Evolutionary conservation across 2,797 vertebrate species (phyloP).

Genomic region (Pseudomugil gertrudae): DNA sequence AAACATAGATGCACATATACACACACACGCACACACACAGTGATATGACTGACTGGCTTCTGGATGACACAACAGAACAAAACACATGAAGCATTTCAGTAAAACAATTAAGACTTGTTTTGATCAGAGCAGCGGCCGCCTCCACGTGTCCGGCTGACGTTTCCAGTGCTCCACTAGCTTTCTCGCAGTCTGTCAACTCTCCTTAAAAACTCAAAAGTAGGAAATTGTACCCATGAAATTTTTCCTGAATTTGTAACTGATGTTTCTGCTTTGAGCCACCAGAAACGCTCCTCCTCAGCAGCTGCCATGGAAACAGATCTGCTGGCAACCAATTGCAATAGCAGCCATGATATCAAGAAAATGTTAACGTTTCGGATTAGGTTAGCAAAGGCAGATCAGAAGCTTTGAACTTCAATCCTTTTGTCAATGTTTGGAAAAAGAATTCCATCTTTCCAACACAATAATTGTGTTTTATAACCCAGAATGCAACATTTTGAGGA

Average conservation of each 20-base stretch:
- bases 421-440: neutral
- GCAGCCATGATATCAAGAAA: too few species aligned
- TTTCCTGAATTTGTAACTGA: neutral
- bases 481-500: neutral
- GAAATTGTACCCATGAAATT: neutral
- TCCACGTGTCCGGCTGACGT: conserved; percentile 12
- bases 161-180: conserved; percentile 14
- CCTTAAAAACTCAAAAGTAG: conserved; percentile 2
- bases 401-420: neutral
- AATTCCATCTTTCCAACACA: neutral
- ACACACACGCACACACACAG: conserved; percentile 30
- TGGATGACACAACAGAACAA: conserved; percentile 32
- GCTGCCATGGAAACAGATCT: neutral
- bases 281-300: neutral
- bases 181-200: neutral
- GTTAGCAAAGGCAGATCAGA: neutral
- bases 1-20: neutral
- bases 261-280: neutral
- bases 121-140: conserved; percentile 28
- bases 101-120: conserved; percentile 52
- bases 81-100: conserved; percentile 39
- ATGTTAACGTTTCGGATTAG: neutral
- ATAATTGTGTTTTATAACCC: neutral
- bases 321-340: neutral
- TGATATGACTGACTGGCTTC: conserved; percentile 50